Evolutionary conservation across 2,888 invertebrate genomes (phyloP), one percentile per base, ranked within the genome.

Genomic region (Ganaspis brasiliensis): DNA sequence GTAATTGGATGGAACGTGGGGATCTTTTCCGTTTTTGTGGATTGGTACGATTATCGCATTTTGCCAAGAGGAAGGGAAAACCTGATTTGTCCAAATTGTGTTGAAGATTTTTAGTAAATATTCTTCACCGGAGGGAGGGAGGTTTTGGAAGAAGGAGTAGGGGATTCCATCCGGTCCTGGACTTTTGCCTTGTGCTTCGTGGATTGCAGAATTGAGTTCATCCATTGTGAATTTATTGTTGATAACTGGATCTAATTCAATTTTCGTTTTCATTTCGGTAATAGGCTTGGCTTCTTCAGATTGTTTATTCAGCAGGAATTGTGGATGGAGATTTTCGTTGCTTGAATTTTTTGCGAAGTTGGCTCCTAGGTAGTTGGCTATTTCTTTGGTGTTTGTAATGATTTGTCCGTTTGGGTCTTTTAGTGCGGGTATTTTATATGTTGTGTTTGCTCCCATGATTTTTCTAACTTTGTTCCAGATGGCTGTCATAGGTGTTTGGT

Each of bases 21-120:
- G 75, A 14, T 75, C 52, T 35, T 75, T 71, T 24, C n/a, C 16
- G 0, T 45, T 16, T 71, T 75, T 75, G 3, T 31, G 72, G 6
- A 75, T 72, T 0, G 71, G 61, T 14, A 83, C 63, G 0, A 81
- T 49, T 2, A 67, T 78, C 4, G 79, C 77, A 21, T 71, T 49
- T 45, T 21, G 37, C 82, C 81, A 81, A 52, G 21, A 2, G 2
- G 59, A 37, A 0, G 77, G 78, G 24, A 71, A 59, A 9, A 1
- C 1, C 12, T 49, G 40, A 1, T 56, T 12, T 19, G 19, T 12
- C 57, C 57, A 57, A 72, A 6, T 75, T 40, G 55, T 24, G 26
- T 75, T 71, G 31, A n/a, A 70, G 4, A 75, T 8, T 1, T 37
- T n/a, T 4, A 70, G 56, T 26, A 75, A 1, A 10, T 61, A 35